A percentile compares a stretch with the other conserved stretches of the same genome.
Conservation (phyloP, 2,113 vertebrate species). For the Dolichotis patagonum region DNA sequence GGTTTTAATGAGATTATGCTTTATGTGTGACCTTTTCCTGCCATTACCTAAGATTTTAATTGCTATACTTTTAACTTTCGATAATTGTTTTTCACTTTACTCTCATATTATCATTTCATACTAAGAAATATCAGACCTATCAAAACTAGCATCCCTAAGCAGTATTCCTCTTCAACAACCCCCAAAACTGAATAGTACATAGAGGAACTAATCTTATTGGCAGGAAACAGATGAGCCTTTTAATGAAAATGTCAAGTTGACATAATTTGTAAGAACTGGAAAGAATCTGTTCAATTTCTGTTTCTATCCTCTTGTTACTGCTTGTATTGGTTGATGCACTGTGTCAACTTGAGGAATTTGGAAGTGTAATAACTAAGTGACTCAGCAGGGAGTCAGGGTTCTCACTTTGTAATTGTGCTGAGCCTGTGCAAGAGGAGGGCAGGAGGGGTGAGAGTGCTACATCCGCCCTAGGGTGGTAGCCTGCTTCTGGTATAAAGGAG, state of each 20-base stretch:
- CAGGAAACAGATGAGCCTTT: neutral
- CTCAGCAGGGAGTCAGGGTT: neutral
- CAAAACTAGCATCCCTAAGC: neutral
- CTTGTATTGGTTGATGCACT: neutral
- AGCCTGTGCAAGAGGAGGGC: neutral
- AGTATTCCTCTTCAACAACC: neutral
- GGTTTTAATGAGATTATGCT: neutral
- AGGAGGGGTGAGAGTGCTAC: neutral
- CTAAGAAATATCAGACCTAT: neutral
- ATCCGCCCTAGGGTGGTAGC: neutral
- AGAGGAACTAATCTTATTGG: neutral
- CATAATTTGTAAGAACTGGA: neutral
- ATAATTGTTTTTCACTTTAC: neutral
- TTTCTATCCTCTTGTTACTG: neutral
- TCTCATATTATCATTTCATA: neutral
- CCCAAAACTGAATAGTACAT: neutral
- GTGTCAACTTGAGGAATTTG: neutral
- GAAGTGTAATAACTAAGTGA: neutral
- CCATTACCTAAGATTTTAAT: neutral
- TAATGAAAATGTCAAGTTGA: neutral
- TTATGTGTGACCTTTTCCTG: neutral
- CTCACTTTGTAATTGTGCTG: neutral
- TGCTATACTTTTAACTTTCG: neutral
- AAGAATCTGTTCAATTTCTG: neutral
- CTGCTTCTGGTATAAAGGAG: neutral